Evolutionary conservation across 2,888 invertebrate genomes (phyloP), one percentile per base, ranked within the genome.

Genomic region (Coenonympha glycerion): DNA sequence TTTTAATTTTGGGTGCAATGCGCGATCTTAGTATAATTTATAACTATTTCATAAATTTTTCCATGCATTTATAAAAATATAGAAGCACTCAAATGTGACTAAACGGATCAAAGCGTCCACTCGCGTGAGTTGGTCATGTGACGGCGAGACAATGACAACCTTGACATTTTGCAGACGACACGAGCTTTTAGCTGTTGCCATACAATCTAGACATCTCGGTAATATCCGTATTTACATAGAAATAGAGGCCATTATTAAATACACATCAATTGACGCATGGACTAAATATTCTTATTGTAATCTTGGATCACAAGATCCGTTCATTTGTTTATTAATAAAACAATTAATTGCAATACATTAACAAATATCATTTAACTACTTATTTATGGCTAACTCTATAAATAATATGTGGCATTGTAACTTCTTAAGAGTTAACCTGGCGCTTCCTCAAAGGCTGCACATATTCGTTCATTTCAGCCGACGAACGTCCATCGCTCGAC

Each of bases 161-260:
- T 74, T 74, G 74, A 73, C 74, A 73, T 74, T 73, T 73, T 45
- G 51, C 54, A 50, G 65, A 66, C 65, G 66, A 66, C 33, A 33
- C 61, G 64, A 49, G 56, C 54, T 59, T 58, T 47, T 47, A 41
- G 49, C 39, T 37, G 44, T 51, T 40, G 45, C 51, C 47, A 56
- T 55, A 57, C 21, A 30, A 30, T 34, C n/a, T 41, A 46, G 24
- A 28, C n/a, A 36, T 26, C 16, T 33, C 31, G 13, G 8, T 28
- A 3, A 28, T 16, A 13, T 16, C 37, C 52, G 30, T 36, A 34
- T 24, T 9, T 1, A 21, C 8, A 31, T 42, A 8, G 0, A 6
- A 8, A 8, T 42, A 44, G 11, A 21, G 42, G n/a, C 13, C 13
- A 22, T 44, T 21, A n/a, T 31, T 6, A 3, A 31, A 44, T 15